These are phyloP conservation scores for Eupeodes corollae DNA, from an alignment of 1,140 invertebrate species.

Conservation along the genomic window DNA sequence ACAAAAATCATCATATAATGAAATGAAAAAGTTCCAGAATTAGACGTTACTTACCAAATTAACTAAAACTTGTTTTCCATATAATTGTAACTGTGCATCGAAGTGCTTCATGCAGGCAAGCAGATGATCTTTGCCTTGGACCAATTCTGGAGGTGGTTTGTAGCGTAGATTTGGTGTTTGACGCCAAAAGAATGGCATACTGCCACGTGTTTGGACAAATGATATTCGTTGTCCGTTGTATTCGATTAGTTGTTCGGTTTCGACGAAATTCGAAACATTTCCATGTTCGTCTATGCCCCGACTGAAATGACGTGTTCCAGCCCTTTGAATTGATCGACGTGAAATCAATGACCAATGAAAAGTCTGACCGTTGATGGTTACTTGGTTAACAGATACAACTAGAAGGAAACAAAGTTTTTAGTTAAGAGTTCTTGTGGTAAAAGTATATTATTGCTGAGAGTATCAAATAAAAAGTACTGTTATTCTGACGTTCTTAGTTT, in stretches of 20 bases:
- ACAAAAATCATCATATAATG: too few relatives aligned
- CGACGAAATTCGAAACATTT: constrained; percentile 94
- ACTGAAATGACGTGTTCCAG: constrained; percentile 74
- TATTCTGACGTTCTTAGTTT: too few relatives aligned
- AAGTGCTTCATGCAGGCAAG: constrained; percentile 74
- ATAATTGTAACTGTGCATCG: constrained; percentile 63
- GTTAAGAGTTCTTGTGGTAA: too few relatives aligned
- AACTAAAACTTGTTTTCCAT: constrained; percentile 81
- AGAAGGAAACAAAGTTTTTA: too few relatives aligned
- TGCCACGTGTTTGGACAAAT: constrained; percentile 85
- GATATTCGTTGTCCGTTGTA: constrained; percentile 65
- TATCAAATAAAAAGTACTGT: too few relatives aligned
- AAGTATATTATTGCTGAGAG: too few relatives aligned
- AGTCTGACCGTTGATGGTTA: constrained; percentile 65
- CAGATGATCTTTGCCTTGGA: constrained; percentile 63
- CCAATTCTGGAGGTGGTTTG: constrained; percentile 70
- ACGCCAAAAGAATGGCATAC: constrained; percentile 90
- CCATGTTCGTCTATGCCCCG: constrained; percentile 76
- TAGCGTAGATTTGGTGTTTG: constrained; percentile 90
- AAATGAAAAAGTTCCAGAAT: too few relatives aligned
- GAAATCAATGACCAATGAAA: constrained; percentile 85
- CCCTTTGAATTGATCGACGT: constrained; percentile 64
- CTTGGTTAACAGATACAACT: constrained; percentile 73
- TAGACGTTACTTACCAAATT: constrained; percentile 72
- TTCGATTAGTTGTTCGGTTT: constrained; percentile 80